Evolutionary conservation across 2,797 vertebrate genomes (phyloP).

Genomic region (Sebastes cheni): DNA sequence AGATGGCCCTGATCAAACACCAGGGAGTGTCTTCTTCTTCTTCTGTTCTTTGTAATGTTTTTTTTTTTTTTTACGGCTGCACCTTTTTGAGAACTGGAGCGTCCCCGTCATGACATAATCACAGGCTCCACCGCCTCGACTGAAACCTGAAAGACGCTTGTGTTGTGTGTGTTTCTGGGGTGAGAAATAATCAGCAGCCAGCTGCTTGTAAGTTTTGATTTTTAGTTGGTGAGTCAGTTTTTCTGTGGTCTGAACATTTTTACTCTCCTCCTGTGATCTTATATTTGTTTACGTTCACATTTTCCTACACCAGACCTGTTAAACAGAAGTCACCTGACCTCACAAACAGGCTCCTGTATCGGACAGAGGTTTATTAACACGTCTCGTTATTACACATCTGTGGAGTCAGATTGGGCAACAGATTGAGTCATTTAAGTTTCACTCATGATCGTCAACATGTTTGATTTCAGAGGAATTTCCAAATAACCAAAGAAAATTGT

Average conservation of each 20-base stretch:
- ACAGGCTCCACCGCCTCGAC: background rate
- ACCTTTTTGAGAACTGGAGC: conserved; percentile 3
- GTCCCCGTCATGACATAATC: conserved; percentile 15
- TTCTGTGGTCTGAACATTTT: conserved; percentile 15
- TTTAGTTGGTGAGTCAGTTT: conserved; percentile 24
- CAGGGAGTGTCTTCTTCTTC: conserved; percentile 33
- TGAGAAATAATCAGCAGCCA: conserved; percentile 14
- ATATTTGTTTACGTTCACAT: conserved; percentile 19
- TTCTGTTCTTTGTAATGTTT: conserved; percentile 9
- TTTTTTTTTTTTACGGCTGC: conserved; percentile 1
- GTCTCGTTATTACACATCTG: background rate
- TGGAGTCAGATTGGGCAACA: background rate
- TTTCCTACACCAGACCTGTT: background rate
- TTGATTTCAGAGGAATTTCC: background rate
- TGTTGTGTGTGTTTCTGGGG: background rate
- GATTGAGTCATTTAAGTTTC: background rate
- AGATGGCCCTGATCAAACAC: conserved; percentile 13
- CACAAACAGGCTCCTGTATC: background rate
- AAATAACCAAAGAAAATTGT: background rate
- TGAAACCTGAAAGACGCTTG: background rate
- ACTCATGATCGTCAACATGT: background rate
- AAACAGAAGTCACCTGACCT: background rate
- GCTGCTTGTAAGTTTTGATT: background rate
- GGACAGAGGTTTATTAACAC: background rate
- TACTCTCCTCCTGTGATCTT: background rate